Base-by-base conservation (phyloP, 2,888 invertebrate genomes). In the Seladonia tumulorum region DNA sequence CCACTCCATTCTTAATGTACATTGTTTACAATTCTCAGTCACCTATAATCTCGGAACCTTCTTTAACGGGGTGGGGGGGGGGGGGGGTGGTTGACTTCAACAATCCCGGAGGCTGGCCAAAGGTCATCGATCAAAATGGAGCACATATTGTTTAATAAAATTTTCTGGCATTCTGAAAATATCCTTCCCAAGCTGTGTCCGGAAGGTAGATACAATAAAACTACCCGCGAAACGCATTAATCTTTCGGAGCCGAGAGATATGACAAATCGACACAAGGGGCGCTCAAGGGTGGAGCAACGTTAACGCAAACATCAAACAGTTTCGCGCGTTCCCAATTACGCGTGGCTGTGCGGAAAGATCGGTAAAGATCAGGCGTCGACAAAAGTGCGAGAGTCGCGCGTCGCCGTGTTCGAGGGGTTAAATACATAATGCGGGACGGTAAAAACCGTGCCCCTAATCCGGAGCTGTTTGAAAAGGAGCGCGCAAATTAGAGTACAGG, bases 401-500 rank as follows among this genome's bases (percentile, higher is more conserved):
- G 29, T 29, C 16, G 63, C 18, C 29, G 3, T 18, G 16, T 63
- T 10, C 39, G 39, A 35, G 39, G 22, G 18, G 39, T 68, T 39
- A 39, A 68, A 68, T n/a, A n/a, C n/a, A n/a, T 68, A 68, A 39
- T 68, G 12, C 71, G 35, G n/a, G 49, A 66, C 25, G 45, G 10
- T 45, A 82, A 57, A 82, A 68, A 57, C 68, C 22, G 29, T 25
- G 45, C 7, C 42, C 47, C 73, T 79, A 79, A 82, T 75, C 22
- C 70, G 45, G 22, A 10, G n/a, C 22, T 14, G 18, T 47, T 49
- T 42, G 14, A 47, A 84, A 81, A 47, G 63, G 68, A 76, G 22
- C 72, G 47, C 22, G 10, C 75, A 83, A 89, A 89, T 89, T 88
- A 86, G 76, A 82, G 81, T 78, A 71, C 72, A 63, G 68, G 29